Percentiles rank a stretch among this genome's conserved stretches.
phyloP scores from a whole-genome alignment of 53 echinoderm and acorn worm species.

The Astropecten irregularis region DNA sequence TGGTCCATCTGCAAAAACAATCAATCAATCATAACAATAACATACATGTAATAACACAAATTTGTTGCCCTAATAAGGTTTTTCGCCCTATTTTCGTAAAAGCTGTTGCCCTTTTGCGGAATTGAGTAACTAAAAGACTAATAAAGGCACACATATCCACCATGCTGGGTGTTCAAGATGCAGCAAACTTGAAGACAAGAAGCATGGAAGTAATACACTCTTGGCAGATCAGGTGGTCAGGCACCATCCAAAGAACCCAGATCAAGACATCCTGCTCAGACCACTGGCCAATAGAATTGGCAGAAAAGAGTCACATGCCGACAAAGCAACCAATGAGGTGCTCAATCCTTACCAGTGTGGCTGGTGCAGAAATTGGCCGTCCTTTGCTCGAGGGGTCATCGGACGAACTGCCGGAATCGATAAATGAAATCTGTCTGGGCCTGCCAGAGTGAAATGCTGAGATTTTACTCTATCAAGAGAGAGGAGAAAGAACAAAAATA shows the following conservation, averaged over 20 bases:
- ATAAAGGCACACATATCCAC: too few relatives aligned
- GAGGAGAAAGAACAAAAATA: too few relatives aligned
- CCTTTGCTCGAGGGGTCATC: not conserved
- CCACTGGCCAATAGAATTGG: not conserved
- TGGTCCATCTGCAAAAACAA: constrained; percentile 29
- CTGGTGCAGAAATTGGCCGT: constrained; percentile 76
- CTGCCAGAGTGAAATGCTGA: not conserved
- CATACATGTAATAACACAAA: not conserved
- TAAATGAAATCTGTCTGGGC: constrained; percentile 28
- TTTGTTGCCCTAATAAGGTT: not conserved
- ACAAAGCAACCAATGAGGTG: not conserved
- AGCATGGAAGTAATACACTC: too few relatives aligned
- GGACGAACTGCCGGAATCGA: constrained; percentile 18
- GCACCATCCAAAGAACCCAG: too few relatives aligned
- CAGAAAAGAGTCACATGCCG: not conserved
- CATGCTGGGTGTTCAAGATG: too few relatives aligned
- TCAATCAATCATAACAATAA: not conserved
- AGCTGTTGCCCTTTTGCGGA: too few relatives aligned
- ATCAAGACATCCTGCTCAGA: too few relatives aligned
- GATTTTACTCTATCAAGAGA: constrained; percentile 18
- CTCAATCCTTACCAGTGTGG: constrained; percentile 57
- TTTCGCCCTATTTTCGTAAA: too few relatives aligned
- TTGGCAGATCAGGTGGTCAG: too few relatives aligned
- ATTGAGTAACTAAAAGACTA: too few relatives aligned
- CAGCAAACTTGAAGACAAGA: too few relatives aligned